Evolutionary conservation across 2,888 invertebrate genomes (phyloP).

Genomic region (Corbicula japonica): DNA sequence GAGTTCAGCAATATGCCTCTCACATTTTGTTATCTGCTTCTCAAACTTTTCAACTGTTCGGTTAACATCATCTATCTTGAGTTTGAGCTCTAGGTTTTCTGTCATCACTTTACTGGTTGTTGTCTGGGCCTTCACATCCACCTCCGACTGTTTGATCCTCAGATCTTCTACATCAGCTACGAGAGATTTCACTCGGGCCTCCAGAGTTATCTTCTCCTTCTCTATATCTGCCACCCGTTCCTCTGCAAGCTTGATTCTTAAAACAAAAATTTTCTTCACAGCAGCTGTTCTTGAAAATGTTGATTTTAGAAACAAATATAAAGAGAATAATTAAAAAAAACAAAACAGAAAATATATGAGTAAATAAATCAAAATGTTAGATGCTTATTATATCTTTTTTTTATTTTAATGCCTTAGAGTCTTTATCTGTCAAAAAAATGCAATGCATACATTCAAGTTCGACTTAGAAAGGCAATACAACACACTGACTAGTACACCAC

Average conservation of each 20-base stretch:
- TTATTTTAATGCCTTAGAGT: too few relatives aligned
- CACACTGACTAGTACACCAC: too few relatives aligned
- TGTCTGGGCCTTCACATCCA: conserved; percentile 79
- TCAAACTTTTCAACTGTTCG: conserved; percentile 58
- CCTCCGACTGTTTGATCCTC: conserved; percentile 79
- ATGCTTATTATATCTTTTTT: too few relatives aligned
- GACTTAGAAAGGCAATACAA: too few relatives aligned
- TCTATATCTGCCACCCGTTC: conserved; percentile 68
- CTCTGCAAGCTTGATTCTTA: conserved; percentile 67
- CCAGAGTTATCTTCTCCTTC: conserved; percentile 67
- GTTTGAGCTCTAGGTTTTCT: conserved; percentile 62
- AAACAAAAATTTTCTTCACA: too few relatives aligned
- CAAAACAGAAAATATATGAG: too few relatives aligned
- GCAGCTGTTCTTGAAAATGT: too few relatives aligned
- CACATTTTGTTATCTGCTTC: conserved; percentile 61
- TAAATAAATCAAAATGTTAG: too few relatives aligned
- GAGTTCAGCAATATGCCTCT: conserved; percentile 52
- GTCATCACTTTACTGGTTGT: conserved; percentile 44
- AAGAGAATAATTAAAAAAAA: too few relatives aligned
- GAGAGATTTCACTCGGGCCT: conserved; percentile 46
- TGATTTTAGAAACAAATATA: too few relatives aligned
- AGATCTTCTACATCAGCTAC: conserved; percentile 85
- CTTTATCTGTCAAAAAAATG: too few relatives aligned
- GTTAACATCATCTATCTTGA: conserved; percentile 53
- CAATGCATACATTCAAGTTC: too few relatives aligned